Percentiles rank a stretch among this genome's conserved stretches.
Conservation (phyloP, 2,797 vertebrate genomes). For the Naso thynnoides region DNA sequence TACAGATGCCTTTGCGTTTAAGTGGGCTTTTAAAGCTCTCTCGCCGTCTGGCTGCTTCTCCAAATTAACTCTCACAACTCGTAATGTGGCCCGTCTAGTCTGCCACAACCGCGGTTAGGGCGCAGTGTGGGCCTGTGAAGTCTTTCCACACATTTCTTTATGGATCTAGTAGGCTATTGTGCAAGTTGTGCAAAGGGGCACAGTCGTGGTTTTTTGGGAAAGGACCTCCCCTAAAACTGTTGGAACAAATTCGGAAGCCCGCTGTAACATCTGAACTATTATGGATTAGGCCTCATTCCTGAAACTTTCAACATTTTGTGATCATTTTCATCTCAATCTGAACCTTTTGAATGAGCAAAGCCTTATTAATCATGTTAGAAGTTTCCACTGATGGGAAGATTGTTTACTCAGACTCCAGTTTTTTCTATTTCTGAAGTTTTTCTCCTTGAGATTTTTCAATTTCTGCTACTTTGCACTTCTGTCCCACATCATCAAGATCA, state of each 20-base stretch:
- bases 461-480: not conserved
- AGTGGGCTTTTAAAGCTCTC: conserved; percentile 29
- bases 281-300: not conserved
- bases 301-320: not conserved
- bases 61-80: conserved; percentile 18
- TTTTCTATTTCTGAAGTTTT: no score
- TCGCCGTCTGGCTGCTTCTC: conserved; percentile 29
- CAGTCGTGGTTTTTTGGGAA: not conserved
- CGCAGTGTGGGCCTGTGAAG: not conserved
- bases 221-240: no score
- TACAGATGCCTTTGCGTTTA: conserved; percentile 10
- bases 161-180: not conserved
- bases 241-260: not conserved
- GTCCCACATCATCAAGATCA: no score
- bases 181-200: not conserved
- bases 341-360: not conserved
- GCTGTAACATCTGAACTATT: not conserved
- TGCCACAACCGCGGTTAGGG: not conserved
- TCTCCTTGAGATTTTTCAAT: not conserved
- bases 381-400: no score
- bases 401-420: no score
- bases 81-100: not conserved
- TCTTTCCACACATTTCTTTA: not conserved
- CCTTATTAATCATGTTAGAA: no score
- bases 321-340: not conserved